Percentiles rank a stretch among this genome's conserved stretches.
Conservation (phyloP, 2,113 vertebrate species). For the Callionymus lyra region DNA sequence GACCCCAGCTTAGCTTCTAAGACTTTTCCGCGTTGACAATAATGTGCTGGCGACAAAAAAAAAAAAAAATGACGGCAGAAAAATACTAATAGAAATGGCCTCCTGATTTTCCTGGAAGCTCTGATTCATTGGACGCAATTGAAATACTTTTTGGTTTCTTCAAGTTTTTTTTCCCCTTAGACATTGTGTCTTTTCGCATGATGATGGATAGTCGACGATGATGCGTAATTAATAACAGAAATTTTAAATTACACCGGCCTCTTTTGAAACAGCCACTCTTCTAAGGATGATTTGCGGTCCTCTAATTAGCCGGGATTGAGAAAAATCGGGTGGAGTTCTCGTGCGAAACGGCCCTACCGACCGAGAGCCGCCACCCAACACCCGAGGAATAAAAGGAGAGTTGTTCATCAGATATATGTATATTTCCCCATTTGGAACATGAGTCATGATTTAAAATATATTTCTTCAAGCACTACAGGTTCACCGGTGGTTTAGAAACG, state of each 20-base stretch:
- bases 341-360: constrained; percentile 26
- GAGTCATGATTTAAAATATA: too few species aligned
- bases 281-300: constrained; percentile 42
- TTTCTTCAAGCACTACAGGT: too few species aligned
- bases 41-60: constrained; percentile 48
- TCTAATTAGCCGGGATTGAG: constrained; percentile 53
- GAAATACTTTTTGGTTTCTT: constrained; percentile 30
- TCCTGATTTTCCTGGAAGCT: constrained; percentile 40
- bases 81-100: constrained; percentile 39
- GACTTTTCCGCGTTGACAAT: constrained; percentile 52
- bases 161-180: constrained; percentile 24
- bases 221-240: constrained; percentile 70
- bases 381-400: constrained; percentile 15
- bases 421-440: constrained; percentile 8
- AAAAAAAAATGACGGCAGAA: constrained; percentile 19
- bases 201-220: constrained; percentile 57
- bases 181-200: constrained; percentile 50
- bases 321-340: constrained; percentile 40
- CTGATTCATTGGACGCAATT: constrained; percentile 32
- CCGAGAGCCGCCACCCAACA: constrained; percentile 37
- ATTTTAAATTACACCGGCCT: constrained; percentile 56
- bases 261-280: constrained; percentile 52
- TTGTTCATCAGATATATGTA: constrained; percentile 14
- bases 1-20: constrained; percentile 47
- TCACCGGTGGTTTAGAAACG: too few species aligned